Evolutionary conservation across 2,113 vertebrate species (phyloP).

Genomic region (Pelecanus crispus): DNA sequence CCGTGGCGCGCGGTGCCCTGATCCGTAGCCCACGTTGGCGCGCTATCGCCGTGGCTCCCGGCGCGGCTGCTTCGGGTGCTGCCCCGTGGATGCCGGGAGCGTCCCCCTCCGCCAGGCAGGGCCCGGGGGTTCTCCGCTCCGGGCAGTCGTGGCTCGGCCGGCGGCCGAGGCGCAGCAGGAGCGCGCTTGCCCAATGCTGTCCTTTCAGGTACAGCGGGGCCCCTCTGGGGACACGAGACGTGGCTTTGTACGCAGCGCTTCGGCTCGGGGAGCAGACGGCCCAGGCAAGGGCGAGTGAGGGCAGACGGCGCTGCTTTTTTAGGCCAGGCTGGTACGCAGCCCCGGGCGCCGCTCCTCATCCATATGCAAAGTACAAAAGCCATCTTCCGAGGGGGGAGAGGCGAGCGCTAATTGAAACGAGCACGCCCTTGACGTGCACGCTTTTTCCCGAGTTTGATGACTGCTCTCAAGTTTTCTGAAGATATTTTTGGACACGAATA

Average conservation of each 20-base stretch:
- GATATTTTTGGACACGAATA: not conserved
- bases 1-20: fast-evolving
- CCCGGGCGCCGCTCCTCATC: not conserved
- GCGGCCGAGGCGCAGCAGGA: not conserved
- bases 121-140: not conserved
- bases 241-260: too few relatives aligned
- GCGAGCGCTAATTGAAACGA: not conserved
- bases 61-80: not conserved
- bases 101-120: not conserved
- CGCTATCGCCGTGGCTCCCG: fast-evolving
- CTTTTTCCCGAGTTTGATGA: not conserved
- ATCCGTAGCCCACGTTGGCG: fast-evolving
- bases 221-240: not conserved
- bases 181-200: not conserved
- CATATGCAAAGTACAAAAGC: not conserved
- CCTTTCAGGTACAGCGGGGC: not conserved
- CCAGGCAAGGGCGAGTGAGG: not conserved
- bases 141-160: not conserved
- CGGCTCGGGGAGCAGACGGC: not conserved
- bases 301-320: fast-evolving
- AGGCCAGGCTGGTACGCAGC: not conserved
- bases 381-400: not conserved
- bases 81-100: fast-evolving
- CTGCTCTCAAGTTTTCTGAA: not conserved
- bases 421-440: not conserved